phyloP scores from a whole-genome alignment of 2,797 vertebrate genomes.

The Megaceryle alcyon region DNA sequence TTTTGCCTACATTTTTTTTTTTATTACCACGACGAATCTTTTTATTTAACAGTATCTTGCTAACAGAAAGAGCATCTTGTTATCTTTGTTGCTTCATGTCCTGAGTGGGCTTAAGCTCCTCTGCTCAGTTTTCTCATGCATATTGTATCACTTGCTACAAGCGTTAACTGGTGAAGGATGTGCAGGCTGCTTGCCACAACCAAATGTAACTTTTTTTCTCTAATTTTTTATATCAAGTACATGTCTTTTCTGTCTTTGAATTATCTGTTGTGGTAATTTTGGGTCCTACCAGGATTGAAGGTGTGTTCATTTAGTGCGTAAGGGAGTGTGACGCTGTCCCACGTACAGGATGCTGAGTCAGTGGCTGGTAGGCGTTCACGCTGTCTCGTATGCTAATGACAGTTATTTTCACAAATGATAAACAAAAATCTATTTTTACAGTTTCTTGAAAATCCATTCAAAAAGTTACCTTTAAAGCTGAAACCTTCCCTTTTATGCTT shows the following conservation, averaged over 20 bases:
- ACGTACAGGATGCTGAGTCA: not conserved
- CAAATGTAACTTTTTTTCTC: not conserved
- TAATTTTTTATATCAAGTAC: not conserved
- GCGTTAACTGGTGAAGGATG: not conserved
- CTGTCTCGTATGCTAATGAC: not conserved
- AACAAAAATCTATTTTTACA: not conserved
- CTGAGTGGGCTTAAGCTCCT: not conserved
- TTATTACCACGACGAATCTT: constrained; percentile 4
- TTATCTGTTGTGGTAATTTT: not conserved
- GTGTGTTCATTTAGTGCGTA: not conserved
- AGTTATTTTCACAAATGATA: not conserved
- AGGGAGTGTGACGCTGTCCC: not conserved
- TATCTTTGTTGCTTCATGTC: not conserved
- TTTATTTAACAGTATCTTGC: not conserved
- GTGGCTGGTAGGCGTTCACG: not conserved
- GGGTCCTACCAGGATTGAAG: not conserved
- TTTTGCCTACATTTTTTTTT: not conserved
- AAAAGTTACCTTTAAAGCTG: not conserved
- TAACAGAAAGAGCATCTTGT: not conserved
- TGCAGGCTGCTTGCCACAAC: not conserved
- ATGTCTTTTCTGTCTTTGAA: not conserved
- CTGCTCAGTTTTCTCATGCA: not conserved
- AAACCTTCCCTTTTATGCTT: not conserved
- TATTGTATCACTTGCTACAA: not conserved
- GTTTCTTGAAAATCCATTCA: not conserved